Evolutionary conservation across 2,797 vertebrate genomes (phyloP), one percentile per base, ranked within the genome.

Genomic region (Hydrocynus forskahlii): DNA sequence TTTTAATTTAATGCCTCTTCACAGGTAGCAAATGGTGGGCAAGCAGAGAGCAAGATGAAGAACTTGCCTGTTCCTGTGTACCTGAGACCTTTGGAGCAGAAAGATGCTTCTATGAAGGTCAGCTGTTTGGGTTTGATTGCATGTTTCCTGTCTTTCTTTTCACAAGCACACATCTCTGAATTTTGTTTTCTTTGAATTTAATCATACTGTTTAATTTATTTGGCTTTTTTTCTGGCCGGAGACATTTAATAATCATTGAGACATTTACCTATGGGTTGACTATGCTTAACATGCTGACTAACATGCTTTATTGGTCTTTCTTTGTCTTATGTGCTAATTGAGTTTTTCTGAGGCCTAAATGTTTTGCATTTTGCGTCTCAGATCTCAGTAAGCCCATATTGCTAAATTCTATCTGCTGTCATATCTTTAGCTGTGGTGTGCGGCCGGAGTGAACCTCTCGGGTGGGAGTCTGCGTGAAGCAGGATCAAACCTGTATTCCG

Each of bases 101-200:
- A 97, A 85, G 98, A 99, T 87, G 93, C 96, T 77, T 97, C 97
- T 83, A 97, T 98, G 96, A 99, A 99, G 97, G 97, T 98, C 86
- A 77, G 79, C 14, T 17, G 17, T 57, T 67, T 74, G 16, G 6
- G 16, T 64, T 50, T 3, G 52, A 23, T 79, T 40, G 17, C 59
- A 13, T 14, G 13, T 13, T 14, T 52, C 48, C 48, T 52, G 5
- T 50, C 48, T 50, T 3, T 52, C 13, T 52, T 14, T 45, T 45
- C 43, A 45, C 43, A 10, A 10, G 43, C 43, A 10, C 43, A 45
- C 43, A 45, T 45, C 43, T 45, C 10, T 45, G 35, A 2, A 35
- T 35, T 35, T 35, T 3, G 35, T 35, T 35, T 35, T 35, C 35
- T 45, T 45, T 45, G 7, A 45, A 45, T 7, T 45, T 0, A 45